Evolutionary conservation across 30 jellyfish, hydroid and myxozoan species (phyloP).

Genomic region (Rhopilema esculentum): DNA sequence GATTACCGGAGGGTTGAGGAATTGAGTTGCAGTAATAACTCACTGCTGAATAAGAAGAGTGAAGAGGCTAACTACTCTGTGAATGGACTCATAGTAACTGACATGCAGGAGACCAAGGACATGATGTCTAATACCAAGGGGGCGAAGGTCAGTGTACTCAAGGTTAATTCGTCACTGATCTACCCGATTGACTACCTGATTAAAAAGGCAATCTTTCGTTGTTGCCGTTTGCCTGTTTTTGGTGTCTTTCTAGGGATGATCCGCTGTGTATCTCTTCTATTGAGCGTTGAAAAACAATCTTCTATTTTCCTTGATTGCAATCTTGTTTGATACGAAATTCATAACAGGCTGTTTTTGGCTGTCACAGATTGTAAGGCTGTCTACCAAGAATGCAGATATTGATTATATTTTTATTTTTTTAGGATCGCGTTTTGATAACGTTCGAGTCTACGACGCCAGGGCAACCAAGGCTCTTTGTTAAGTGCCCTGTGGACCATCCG

Average conservation of each 20-base stretch:
- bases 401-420: background rate
- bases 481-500: constrained; percentile 91
- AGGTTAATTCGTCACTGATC: background rate
- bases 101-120: constrained; percentile 77
- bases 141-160: constrained; percentile 53
- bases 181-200: no score
- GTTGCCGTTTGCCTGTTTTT: no score
- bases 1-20: constrained; percentile 89
- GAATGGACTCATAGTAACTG: constrained; percentile 80
- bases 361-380: no score
- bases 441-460: constrained; percentile 93
- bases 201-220: no score
- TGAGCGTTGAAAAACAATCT: no score
- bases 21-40: constrained; percentile 50
- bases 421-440: constrained; percentile 91
- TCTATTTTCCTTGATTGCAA: no score
- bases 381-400: background rate
- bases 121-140: constrained; percentile 19
- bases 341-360: no score
- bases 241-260: no score
- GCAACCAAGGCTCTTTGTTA: constrained; percentile 82
- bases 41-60: constrained; percentile 70
- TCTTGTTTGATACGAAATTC: no score
- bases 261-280: no score
- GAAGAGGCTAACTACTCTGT: constrained; percentile 86